phyloP scores from a whole-genome alignment of 2,888 invertebrate genomes.

The Apotomis capreana region DNA sequence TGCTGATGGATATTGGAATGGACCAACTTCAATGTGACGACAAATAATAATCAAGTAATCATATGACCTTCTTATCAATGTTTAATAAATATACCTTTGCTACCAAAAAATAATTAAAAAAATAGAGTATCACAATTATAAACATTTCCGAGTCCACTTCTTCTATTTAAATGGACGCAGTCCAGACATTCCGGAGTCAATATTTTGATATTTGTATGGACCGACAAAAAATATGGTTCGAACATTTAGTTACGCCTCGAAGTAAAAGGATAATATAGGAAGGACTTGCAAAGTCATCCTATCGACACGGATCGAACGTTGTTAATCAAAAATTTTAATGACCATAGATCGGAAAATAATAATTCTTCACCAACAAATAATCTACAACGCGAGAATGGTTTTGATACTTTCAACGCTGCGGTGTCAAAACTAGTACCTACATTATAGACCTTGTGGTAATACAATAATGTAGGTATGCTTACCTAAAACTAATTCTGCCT shows the following conservation, averaged over 20 bases:
- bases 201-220: conserved; percentile 71
- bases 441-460: too few relatives aligned
- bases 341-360: conserved; percentile 83
- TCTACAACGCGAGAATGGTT: conserved; percentile 44
- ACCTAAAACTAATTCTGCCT: too few relatives aligned
- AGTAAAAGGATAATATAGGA: conserved; percentile 72
- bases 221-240: conserved; percentile 69
- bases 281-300: conserved; percentile 76
- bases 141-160: not conserved
- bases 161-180: conserved; percentile 54
- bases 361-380: conserved; percentile 70
- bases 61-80: too few relatives aligned
- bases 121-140: not conserved
- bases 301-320: conserved; percentile 81
- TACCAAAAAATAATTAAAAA: too few relatives aligned
- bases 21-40: not conserved
- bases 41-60: not conserved
- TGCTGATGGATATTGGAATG: conserved; percentile 14
- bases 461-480: too few relatives aligned
- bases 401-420: conserved; percentile 65
- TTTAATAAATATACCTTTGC: too few relatives aligned
- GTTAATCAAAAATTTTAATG: conserved; percentile 84
- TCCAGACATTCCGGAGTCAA: conserved; percentile 66
- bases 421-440: too few relatives aligned
- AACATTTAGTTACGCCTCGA: conserved; percentile 77